These are phyloP conservation scores for Microhierax caerulescens DNA, from an alignment of 2,797 vertebrate species.

Conservation along the genomic window DNA sequence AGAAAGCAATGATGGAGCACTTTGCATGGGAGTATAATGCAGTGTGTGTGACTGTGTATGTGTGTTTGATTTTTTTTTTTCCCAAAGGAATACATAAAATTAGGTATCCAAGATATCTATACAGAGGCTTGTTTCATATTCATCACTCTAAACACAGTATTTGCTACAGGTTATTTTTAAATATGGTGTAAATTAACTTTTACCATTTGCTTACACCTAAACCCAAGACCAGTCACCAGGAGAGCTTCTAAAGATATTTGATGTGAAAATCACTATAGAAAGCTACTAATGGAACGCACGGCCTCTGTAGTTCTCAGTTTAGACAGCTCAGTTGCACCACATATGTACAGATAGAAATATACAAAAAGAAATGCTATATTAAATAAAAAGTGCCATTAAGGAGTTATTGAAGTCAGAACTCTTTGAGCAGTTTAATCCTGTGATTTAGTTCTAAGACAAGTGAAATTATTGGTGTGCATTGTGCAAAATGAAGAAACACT, in stretches of 20 bases:
- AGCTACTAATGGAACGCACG: neutral
- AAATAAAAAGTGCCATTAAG: neutral
- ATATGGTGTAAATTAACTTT: neutral
- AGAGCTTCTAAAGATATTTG: neutral
- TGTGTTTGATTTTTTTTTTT: accelerated
- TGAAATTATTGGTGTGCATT: neutral
- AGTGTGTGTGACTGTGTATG: neutral
- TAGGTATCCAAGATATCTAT: neutral
- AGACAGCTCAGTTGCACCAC: neutral
- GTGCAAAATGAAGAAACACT: neutral
- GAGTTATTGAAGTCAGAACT: neutral
- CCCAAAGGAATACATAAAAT: neutral
- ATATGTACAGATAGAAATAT: neutral
- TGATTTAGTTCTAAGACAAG: neutral
- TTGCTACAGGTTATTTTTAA: neutral
- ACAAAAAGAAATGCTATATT: neutral
- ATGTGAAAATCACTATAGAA: neutral
- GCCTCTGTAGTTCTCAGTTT: neutral
- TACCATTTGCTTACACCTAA: neutral
- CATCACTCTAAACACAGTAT: neutral
- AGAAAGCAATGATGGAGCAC: neutral
- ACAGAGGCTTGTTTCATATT: neutral
- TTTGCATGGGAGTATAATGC: neutral
- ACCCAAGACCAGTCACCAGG: neutral
- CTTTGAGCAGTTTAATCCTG: neutral